These are phyloP conservation scores for Athalia rosae DNA, from an alignment of 2,888 invertebrate species.

Conservation along the genomic window DNA sequence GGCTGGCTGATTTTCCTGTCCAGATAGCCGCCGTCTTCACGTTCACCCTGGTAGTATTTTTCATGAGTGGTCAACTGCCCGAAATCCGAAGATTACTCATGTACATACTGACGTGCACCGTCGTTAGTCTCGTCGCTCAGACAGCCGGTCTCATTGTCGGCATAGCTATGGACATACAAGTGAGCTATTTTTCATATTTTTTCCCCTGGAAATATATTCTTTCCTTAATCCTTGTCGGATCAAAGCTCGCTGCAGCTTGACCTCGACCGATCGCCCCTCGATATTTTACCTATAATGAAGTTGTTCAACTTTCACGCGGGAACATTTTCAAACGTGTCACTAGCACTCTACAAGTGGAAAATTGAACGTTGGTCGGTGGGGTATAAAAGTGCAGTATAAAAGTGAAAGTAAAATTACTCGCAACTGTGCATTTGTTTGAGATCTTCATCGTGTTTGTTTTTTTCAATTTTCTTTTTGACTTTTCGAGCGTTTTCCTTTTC, in stretches of 20 bases:
- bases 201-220: constrained; percentile 3
- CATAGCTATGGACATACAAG: constrained; percentile 86
- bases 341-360: neutral
- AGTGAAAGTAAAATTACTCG: constrained; percentile 22
- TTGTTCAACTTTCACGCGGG: neutral
- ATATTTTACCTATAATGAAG: no score
- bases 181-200: constrained; percentile 67
- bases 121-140: constrained; percentile 90
- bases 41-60: constrained; percentile 88
- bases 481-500: neutral
- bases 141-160: constrained; percentile 91
- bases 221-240: neutral
- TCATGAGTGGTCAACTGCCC: constrained; percentile 90
- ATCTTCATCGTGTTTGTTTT: neutral
- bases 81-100: constrained; percentile 83
- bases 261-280: no score
- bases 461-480: neutral
- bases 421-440: neutral
- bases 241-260: no score
- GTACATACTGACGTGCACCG: constrained; percentile 83
- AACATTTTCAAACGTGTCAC: neutral
- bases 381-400: neutral
- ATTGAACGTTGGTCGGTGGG: neutral
- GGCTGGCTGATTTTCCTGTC: constrained; percentile 87
- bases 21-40: constrained; percentile 81